Conservation (phyloP, 1,140 invertebrate genomes). For the Drosophila jambulina region DNA sequence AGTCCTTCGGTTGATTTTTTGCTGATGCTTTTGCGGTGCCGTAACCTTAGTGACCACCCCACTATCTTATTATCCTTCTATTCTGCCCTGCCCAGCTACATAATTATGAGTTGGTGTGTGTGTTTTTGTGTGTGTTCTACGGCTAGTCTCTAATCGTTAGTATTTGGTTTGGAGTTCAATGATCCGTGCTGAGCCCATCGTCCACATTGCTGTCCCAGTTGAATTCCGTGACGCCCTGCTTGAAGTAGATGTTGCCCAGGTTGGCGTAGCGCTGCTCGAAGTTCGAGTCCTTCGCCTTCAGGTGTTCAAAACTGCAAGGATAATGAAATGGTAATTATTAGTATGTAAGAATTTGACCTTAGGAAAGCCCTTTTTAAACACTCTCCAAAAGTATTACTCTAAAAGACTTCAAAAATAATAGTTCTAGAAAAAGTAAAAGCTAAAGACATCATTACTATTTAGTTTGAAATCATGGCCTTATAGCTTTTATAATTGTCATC, state of each 20-base stretch:
- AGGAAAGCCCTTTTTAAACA: background rate
- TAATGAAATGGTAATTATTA: background rate
- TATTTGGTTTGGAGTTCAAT: constrained; percentile 81
- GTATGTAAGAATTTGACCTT: background rate
- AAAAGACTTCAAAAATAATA: background rate
- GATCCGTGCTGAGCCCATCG: constrained; percentile 87
- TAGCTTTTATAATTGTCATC: too few species aligned
- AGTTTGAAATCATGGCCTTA: too few species aligned
- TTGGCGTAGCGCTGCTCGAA: constrained; percentile 93
- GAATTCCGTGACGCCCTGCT: constrained; percentile 91
- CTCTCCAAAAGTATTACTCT: background rate
- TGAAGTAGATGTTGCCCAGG: constrained; percentile 90
- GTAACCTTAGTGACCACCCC: constrained; percentile 30
- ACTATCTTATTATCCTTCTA: background rate
- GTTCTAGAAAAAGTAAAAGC: too few species aligned
- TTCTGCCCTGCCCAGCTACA: constrained; percentile 25
- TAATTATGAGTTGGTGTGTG: constrained; percentile 35
- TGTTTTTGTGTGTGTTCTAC: constrained; percentile 22
- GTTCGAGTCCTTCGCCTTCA: constrained; percentile 92
- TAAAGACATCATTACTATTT: too few species aligned
- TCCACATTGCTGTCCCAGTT: constrained; percentile 94
- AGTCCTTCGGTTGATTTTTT: constrained; percentile 74
- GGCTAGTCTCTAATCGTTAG: constrained; percentile 68
- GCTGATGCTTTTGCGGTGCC: constrained; percentile 30
- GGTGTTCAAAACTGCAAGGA: constrained; percentile 89